phyloP scores from a whole-genome alignment of 2,888 invertebrate species.

The Clivina fossor region DNA sequence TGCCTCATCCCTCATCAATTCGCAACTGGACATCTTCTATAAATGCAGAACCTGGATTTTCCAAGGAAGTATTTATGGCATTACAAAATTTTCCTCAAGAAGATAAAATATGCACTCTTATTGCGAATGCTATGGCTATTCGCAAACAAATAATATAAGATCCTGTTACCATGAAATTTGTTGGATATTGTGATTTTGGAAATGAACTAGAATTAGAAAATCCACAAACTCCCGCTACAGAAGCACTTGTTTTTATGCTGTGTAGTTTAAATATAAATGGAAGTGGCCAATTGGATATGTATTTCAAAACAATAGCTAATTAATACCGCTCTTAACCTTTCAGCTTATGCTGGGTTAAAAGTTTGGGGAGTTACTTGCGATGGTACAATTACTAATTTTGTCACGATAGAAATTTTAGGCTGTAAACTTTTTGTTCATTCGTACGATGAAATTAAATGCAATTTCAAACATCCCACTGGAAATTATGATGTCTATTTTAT shows the following conservation, averaged over 20 bases:
- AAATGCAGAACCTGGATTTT: conserved; percentile 17
- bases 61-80: too few relatives aligned
- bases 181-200: conserved; percentile 21
- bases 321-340: conserved; percentile 7
- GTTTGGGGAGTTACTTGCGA: conserved; percentile 30
- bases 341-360: conserved; percentile 17
- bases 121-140: conserved; percentile 32
- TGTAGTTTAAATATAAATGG: conserved; percentile 28
- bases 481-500: conserved; percentile 26
- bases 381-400: conserved; percentile 24
- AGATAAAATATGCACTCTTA: conserved; percentile 9
- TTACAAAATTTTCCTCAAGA: conserved; percentile 14
- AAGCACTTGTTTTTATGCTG: conserved; percentile 35
- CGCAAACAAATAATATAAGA: conserved; percentile 31
- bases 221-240: conserved; percentile 29
- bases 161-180: conserved; percentile 7
- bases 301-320: conserved; percentile 24
- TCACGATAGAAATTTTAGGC: conserved; percentile 22
- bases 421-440: conserved; percentile 13
- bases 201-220: conserved; percentile 25
- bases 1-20: conserved; percentile 8
- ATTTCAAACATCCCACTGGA: conserved; percentile 26
- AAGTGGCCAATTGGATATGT: conserved; percentile 33
- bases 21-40: conserved; percentile 19
- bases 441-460: conserved; percentile 14